Conservation (phyloP, 2,888 invertebrate species). For the Euplagia quadripunctaria region DNA sequence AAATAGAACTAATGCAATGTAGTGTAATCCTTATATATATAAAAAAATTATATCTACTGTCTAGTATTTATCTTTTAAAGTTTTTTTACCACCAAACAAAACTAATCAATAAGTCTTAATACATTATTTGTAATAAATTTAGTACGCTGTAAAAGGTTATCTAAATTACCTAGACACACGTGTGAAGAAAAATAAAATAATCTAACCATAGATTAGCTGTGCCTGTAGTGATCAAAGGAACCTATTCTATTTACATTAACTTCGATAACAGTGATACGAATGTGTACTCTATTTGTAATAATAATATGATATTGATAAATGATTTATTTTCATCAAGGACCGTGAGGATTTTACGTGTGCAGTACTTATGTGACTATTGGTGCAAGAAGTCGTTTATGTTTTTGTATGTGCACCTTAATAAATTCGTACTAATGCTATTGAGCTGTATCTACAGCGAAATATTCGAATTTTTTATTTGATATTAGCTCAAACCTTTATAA, state of each 20-base stretch:
- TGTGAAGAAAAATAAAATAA: constrained; percentile 44
- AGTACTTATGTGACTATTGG: constrained; percentile 58
- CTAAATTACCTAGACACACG: constrained; percentile 34
- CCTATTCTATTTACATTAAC: constrained; percentile 67
- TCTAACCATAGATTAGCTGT: constrained; percentile 49
- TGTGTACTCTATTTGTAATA: constrained; percentile 59
- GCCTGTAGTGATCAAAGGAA: constrained; percentile 52
- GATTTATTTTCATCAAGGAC: constrained; percentile 61
- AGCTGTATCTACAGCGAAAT: constrained; percentile 74
- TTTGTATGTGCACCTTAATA: constrained; percentile 45
- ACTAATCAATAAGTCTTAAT: neutral
- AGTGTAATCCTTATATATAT: neutral
- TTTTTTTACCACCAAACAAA: neutral
- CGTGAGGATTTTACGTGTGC: constrained; percentile 49
- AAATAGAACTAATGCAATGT: neutral
- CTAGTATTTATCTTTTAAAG: neutral
- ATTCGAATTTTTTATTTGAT: constrained; percentile 82
- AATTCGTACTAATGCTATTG: constrained; percentile 66
- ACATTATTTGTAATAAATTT: constrained; percentile 6
- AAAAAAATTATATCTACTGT: neutral
- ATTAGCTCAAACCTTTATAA: constrained; percentile 26
- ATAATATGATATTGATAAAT: constrained; percentile 71
- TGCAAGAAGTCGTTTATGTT: constrained; percentile 61
- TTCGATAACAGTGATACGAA: constrained; percentile 66
- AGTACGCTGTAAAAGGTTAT: constrained; percentile 27